A percentile compares a stretch with the other conserved stretches of the same genome.
phyloP scores from a whole-genome alignment of 2,888 invertebrate species.

The Polyploca ridens region DNA sequence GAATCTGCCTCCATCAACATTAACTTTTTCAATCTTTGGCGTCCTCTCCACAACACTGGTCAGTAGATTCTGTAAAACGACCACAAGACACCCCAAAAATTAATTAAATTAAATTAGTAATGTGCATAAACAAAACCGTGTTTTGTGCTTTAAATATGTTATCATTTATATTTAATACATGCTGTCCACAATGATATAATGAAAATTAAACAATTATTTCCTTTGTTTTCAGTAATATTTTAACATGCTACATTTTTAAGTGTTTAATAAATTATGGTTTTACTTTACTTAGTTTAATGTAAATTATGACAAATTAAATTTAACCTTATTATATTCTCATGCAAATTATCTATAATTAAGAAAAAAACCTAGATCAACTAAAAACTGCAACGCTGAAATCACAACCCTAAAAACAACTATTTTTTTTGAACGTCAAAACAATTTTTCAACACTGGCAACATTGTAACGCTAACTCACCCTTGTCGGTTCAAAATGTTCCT shows the following conservation, averaged over 20 bases:
- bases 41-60: conserved; percentile 96
- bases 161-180: neutral
- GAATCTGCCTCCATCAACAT: conserved; percentile 96
- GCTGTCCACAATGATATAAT: neutral
- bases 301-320: neutral
- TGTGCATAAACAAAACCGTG: neutral
- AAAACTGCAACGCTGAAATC: conserved; percentile 2
- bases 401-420: neutral
- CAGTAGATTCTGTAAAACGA: conserved; percentile 91
- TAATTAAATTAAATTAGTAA: conserved; percentile 22
- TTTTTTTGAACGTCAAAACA: neutral
- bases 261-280: too few species aligned
- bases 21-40: conserved; percentile 97
- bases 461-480: conserved; percentile 84
- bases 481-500: conserved; percentile 91
- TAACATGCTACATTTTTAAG: neutral
- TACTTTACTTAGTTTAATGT: too few species aligned
- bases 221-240: neutral
- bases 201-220: neutral
- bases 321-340: neutral
- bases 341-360: neutral
- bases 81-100: conserved; percentile 66
- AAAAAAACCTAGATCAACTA: neutral
- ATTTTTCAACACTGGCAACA: conserved; percentile 8
- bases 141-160: neutral